These are phyloP conservation scores for Ceuthmochares aereus DNA, from an alignment of 2,113 vertebrate species.

Conservation along the genomic window DNA sequence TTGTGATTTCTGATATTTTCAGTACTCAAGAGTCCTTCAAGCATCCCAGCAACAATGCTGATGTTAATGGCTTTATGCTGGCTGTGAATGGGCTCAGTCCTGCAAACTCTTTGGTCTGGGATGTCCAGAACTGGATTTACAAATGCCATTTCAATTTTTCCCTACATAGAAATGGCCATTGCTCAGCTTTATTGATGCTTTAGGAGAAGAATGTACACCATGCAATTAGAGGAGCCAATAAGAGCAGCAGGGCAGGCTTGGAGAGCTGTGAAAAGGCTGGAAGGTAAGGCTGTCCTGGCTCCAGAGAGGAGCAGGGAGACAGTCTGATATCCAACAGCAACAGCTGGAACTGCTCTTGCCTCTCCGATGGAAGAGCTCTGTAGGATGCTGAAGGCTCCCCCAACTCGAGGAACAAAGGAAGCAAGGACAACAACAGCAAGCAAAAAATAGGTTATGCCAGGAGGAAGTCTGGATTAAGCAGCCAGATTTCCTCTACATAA, in stretches of 20 bases:
- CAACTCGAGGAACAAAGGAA: neutral
- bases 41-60: neutral
- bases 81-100: neutral
- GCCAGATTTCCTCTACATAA: neutral
- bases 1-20: neutral
- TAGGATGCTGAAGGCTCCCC: neutral
- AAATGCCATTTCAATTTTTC: neutral
- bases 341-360: neutral
- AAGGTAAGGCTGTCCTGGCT: neutral
- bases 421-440: neutral
- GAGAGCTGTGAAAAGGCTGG: neutral
- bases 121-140: neutral
- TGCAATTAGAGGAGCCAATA: rapidly evolving
- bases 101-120: neutral
- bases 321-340: neutral
- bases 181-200: neutral
- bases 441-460: neutral
- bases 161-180: neutral
- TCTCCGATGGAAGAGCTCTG: neutral
- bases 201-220: neutral
- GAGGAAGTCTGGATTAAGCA: neutral
- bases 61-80: neutral
- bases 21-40: neutral
- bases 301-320: rapidly evolving
- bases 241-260: neutral